phyloP scores from a whole-genome alignment of 2,113 vertebrate genomes.

The human (Homo sapiens) region GRCh38 chr7:87001501-87002000 shows the following conservation, averaged over 20 bases:
- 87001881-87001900: background rate
- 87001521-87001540: background rate
- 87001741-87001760: background rate
- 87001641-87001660: background rate
- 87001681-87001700: background rate
- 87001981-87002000: background rate
- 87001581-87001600: background rate
- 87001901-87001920: background rate
- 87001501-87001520: background rate
- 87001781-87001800: background rate
- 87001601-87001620: background rate
- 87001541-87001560: background rate
- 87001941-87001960: conserved; percentile 34
- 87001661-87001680: background rate
- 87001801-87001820: background rate
- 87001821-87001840: background rate
- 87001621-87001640: background rate
- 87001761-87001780: background rate
- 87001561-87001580: background rate
- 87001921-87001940: background rate
- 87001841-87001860: background rate
- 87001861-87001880: background rate
- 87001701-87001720: background rate
- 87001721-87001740: background rate
- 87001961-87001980: conserved; percentile 37